These are phyloP conservation scores for Nilaparvata lugens DNA, from an alignment of 1,140 invertebrate genomes.

Conservation along the genomic window DNA sequence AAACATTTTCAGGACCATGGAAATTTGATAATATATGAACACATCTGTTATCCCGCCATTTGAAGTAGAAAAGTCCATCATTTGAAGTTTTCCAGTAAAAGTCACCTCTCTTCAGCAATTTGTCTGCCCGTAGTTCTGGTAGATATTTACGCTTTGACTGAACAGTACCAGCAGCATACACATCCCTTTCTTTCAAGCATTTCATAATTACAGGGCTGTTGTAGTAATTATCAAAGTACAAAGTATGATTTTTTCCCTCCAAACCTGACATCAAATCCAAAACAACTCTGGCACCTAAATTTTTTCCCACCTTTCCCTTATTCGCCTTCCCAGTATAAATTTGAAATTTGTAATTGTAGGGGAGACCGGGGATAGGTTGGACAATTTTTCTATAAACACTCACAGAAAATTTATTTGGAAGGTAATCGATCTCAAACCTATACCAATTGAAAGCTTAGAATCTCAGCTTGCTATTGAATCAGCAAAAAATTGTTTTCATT, in stretches of 20 bases:
- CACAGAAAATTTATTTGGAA: no score
- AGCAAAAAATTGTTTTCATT: no score
- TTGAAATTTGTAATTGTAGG: background rate
- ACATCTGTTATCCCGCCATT: background rate
- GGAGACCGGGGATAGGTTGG: no score
- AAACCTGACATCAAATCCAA: background rate
- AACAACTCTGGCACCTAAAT: background rate
- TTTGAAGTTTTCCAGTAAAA: background rate
- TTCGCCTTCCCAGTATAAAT: constrained; percentile 1
- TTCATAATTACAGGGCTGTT: background rate
- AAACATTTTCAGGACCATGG: background rate
- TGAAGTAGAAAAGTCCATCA: background rate
- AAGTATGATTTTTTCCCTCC: background rate
- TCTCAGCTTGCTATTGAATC: no score
- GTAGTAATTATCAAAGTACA: background rate
- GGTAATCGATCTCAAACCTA: no score
- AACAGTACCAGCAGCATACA: background rate
- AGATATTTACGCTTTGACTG: background rate
- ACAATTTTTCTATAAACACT: no score
- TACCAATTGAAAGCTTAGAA: no score
- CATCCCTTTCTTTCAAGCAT: background rate
- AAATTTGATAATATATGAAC: background rate
- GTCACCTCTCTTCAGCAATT: background rate
- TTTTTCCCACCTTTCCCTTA: background rate
- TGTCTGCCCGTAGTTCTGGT: background rate